These are phyloP conservation scores for Enteromius viviparus DNA, from an alignment of 2,797 vertebrate genomes.

Conservation along the genomic window DNA sequence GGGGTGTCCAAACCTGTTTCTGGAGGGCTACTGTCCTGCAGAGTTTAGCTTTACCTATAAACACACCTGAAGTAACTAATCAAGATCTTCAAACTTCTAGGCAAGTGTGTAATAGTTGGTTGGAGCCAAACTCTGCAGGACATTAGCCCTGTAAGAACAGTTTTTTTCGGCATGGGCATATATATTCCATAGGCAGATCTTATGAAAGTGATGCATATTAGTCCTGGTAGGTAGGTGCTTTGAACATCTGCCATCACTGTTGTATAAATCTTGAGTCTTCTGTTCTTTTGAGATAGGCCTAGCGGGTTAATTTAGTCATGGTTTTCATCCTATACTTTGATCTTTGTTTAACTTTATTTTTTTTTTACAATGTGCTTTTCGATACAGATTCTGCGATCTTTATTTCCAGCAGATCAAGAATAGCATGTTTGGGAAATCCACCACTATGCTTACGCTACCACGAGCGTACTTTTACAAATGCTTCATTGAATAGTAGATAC, in stretches of 20 bases:
- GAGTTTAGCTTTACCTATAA: background rate
- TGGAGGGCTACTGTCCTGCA: background rate
- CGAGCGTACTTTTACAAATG: background rate
- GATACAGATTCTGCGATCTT: background rate
- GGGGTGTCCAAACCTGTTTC: background rate
- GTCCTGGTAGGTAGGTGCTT: conserved; percentile 8
- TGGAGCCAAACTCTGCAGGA: background rate
- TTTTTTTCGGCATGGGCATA: background rate
- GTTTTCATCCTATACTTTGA: conserved; percentile 31
- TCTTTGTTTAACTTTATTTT: conserved; percentile 27
- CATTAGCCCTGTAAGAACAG: background rate
- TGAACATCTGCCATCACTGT: conserved; percentile 26
- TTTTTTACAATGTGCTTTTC: background rate
- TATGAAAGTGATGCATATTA: conserved; percentile 2
- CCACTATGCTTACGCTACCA: background rate
- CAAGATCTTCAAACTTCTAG: background rate
- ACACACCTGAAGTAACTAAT: background rate
- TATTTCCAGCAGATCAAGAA: background rate
- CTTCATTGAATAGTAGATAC: background rate
- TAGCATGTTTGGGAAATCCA: conserved; percentile 6
- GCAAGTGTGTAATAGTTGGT: background rate
- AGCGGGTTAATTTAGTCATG: conserved; percentile 28
- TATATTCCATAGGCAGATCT: conserved; percentile 5
- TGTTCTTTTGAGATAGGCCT: conserved; percentile 11
- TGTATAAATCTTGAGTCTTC: conserved; percentile 29